Evolutionary conservation across 2,888 invertebrate species (phyloP).

Genomic region (Caenorhabditis macrosperma): DNA sequence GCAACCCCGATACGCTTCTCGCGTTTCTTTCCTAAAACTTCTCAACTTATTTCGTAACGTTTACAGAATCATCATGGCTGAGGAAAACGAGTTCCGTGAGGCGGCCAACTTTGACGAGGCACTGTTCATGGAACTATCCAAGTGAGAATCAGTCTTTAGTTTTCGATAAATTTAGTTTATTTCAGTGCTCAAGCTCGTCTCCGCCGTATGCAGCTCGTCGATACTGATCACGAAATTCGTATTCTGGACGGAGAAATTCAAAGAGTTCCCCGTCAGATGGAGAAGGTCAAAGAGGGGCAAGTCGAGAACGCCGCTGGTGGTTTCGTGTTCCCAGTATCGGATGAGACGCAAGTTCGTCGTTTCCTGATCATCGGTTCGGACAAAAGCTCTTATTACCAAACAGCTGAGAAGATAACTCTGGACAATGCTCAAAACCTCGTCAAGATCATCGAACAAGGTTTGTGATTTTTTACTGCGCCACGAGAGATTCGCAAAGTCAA

Average conservation of each 20-base stretch:
- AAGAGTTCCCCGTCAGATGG: slow-evolving; percentile 68
- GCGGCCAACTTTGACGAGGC: slow-evolving; percentile 17
- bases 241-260: slow-evolving; percentile 27
- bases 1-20: background rate
- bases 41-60: slow-evolving; percentile 30
- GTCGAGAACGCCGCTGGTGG: slow-evolving; percentile 79
- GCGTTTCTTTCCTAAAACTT: slow-evolving; percentile 1
- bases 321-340: slow-evolving; percentile 80
- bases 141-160: too few species aligned
- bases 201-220: slow-evolving; percentile 13
- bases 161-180: background rate
- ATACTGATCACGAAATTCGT: slow-evolving; percentile 5
- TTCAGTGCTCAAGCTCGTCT: slow-evolving; percentile 28
- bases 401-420: slow-evolving; percentile 77
- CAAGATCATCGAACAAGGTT: slow-evolving; percentile 78
- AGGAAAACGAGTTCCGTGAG: slow-evolving; percentile 34
- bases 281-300: slow-evolving; percentile 69
- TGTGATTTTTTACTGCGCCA: too few species aligned
- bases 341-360: slow-evolving; percentile 79
- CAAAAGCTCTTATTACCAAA: slow-evolving; percentile 80
- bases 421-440: slow-evolving; percentile 79
- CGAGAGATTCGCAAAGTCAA: too few species aligned
- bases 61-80: slow-evolving; percentile 40
- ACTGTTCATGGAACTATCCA: slow-evolving; percentile 5
- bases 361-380: slow-evolving; percentile 81